Evolutionary conservation across 2,113 vertebrate genomes (phyloP).

Genomic region (Pluvianellus socialis): DNA sequence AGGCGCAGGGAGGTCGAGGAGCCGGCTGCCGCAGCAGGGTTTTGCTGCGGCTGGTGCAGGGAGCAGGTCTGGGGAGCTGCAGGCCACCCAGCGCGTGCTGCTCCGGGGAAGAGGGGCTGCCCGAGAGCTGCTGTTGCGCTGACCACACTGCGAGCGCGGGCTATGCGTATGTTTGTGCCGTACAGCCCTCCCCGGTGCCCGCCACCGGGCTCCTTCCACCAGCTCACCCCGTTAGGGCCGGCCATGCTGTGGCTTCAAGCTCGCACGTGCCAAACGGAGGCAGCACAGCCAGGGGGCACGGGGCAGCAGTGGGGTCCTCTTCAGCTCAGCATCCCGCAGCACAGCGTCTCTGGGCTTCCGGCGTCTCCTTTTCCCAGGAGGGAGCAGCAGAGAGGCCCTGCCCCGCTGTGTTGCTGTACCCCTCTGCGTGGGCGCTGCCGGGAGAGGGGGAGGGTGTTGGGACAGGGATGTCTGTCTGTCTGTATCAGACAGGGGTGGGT

Average conservation of each 20-base stretch:
- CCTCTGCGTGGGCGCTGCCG: not conserved
- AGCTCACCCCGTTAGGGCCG: not conserved
- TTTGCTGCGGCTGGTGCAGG: not conserved
- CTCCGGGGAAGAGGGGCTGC: not conserved
- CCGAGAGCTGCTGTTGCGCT: not conserved
- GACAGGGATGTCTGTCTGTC: not conserved
- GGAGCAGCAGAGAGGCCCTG: not conserved
- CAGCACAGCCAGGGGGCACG: rapidly evolving
- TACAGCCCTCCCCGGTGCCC: not conserved
- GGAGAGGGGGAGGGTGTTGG: not conserved
- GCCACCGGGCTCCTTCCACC: not conserved
- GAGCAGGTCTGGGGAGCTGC: not conserved
- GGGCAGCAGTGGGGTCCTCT: not conserved
- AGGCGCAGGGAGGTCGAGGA: not conserved
- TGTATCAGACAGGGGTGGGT: not conserved
- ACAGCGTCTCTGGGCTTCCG: not conserved
- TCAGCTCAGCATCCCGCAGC: not conserved
- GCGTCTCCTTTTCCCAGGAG: not conserved
- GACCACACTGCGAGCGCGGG: not conserved
- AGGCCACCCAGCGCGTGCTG: not conserved
- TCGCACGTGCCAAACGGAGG: not conserved
- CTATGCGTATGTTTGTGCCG: rapidly evolving
- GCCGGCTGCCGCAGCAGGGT: not conserved
- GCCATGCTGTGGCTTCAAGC: not conserved
- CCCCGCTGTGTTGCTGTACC: too few species aligned